These are phyloP conservation scores for Conus canariensis DNA, from an alignment of 2,888 invertebrate species.

Conservation along the genomic window DNA sequence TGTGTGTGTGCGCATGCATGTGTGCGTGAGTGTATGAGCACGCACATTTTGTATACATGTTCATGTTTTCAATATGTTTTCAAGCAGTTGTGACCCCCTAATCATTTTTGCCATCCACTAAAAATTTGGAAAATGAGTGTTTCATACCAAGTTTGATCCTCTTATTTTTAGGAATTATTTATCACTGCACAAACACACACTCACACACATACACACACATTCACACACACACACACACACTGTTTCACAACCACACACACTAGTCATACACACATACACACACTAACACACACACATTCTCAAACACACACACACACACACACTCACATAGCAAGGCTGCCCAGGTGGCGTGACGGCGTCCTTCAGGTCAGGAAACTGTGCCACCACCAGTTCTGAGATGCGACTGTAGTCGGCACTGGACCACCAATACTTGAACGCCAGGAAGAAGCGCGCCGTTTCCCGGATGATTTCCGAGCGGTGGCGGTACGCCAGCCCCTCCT, in stretches of 20 bases:
- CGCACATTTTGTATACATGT: background rate
- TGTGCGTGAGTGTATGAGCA: background rate
- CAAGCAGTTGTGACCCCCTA: too few relatives aligned
- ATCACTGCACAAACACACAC: too few relatives aligned
- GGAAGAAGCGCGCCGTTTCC: slow-evolving; percentile 52
- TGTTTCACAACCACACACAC: background rate
- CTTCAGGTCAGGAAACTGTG: slow-evolving; percentile 52
- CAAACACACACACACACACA: background rate
- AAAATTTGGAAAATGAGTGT: too few relatives aligned
- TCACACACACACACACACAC: background rate
- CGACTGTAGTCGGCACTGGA: slow-evolving; percentile 54
- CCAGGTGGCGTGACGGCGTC: slow-evolving; percentile 42
- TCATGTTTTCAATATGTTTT: background rate
- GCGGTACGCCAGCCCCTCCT: slow-evolving; percentile 48
- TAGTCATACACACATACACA: background rate
- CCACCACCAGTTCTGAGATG: slow-evolving; percentile 53
- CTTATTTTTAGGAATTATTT: too few relatives aligned
- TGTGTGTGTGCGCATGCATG: background rate
- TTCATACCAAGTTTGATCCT: too few relatives aligned
- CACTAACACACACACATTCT: background rate
- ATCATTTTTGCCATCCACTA: too few relatives aligned
- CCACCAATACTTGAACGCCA: slow-evolving; percentile 54
- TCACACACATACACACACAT: background rate
- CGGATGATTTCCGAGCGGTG: slow-evolving; percentile 53
- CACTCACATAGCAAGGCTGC: slow-evolving; percentile 50